phyloP scores from a whole-genome alignment of 2,797 vertebrate genomes.

The Gymnothorax javanicus region DNA sequence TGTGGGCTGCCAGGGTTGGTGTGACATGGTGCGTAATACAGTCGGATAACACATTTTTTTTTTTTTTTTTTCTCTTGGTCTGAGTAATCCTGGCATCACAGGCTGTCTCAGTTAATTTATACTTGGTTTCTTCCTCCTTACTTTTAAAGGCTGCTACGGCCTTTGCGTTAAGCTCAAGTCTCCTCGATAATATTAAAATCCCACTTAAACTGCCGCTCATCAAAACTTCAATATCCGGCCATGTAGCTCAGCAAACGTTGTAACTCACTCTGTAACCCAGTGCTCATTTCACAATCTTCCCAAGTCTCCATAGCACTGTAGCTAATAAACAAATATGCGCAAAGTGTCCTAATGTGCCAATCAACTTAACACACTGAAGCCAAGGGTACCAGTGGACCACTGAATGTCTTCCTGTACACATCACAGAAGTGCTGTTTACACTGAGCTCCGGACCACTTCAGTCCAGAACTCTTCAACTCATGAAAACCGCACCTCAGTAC shows the following conservation, averaged over 20 bases:
- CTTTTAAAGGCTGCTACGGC: constrained; percentile 35
- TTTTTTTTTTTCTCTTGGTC: not conserved
- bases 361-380: not conserved
- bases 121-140: constrained; percentile 19
- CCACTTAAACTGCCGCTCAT: constrained; percentile 48
- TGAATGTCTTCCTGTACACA: constrained; percentile 10
- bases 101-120: constrained; percentile 6
- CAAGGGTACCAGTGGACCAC: not conserved
- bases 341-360: not conserved
- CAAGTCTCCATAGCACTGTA: not conserved
- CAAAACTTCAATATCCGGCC: constrained; percentile 44
- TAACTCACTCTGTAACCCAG: constrained; percentile 34
- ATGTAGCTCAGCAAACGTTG: constrained; percentile 57
- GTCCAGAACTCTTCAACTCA: not conserved
- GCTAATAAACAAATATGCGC: not conserved
- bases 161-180: constrained; percentile 36
- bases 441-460: not conserved
- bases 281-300: not conserved
- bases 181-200: constrained; percentile 52
- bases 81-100: constrained; percentile 34
- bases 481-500: not conserved
- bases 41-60: not conserved
- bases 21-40: constrained; percentile 14
- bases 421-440: constrained; percentile 5
- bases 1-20: constrained; percentile 5